These are phyloP conservation scores for Callosobruchus maculatus DNA, from an alignment of 2,888 invertebrate genomes.

Conservation along the genomic window DNA sequence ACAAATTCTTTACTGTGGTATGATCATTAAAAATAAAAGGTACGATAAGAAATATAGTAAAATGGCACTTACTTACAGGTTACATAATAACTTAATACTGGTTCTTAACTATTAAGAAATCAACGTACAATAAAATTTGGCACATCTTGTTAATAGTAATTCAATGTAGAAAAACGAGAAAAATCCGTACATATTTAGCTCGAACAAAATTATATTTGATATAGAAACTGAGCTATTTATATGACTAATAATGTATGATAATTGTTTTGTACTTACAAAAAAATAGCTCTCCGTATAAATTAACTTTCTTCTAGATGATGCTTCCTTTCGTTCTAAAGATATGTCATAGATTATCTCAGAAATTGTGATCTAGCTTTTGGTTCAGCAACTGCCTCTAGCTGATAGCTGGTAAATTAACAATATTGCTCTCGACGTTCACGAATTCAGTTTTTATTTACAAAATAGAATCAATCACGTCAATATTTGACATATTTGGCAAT, in stretches of 20 bases:
- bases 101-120: constrained; percentile 12
- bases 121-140: constrained; percentile 17
- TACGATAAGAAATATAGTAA: constrained; percentile 1
- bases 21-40: too few relatives aligned
- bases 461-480: not conserved
- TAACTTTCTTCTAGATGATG: not conserved
- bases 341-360: not conserved
- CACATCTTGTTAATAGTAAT: constrained; percentile 8
- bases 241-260: not conserved
- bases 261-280: not conserved
- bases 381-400: not conserved
- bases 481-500: not conserved
- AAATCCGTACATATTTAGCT: not conserved
- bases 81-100: constrained; percentile 14
- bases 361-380: not conserved
- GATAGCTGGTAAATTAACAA: not conserved
- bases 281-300: not conserved
- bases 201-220: constrained; percentile 1
- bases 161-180: not conserved
- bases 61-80: constrained; percentile 16
- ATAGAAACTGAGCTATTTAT: not conserved
- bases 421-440: not conserved
- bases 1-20: too few relatives aligned
- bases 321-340: not conserved
- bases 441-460: not conserved